Conservation (phyloP, 1,140 invertebrate species). For the Lepidurus couesii region DNA sequence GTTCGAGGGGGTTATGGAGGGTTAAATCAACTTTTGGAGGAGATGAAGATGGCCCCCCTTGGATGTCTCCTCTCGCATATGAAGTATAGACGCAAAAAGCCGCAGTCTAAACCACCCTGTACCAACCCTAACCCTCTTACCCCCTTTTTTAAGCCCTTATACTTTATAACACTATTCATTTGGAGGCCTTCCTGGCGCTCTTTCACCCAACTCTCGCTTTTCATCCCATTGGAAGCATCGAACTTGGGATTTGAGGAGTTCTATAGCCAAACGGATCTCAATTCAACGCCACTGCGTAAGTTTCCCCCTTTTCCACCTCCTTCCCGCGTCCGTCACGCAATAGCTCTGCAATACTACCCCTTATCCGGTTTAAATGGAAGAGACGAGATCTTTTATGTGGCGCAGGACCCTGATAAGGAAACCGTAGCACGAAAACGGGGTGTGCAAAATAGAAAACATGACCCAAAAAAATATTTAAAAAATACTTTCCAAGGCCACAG, state of each 20-base stretch:
- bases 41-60: not conserved
- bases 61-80: not conserved
- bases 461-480: not conserved
- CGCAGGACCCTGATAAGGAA: conserved; percentile 1
- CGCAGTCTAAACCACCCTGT: not conserved
- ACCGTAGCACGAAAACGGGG: not conserved
- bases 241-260: not conserved
- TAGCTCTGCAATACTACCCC: conserved; percentile 9
- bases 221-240: not conserved
- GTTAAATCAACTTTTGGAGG: conserved; percentile 1
- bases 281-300: not conserved
- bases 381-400: conserved; percentile 4
- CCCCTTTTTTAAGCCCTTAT: not conserved
- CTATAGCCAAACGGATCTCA: conserved; percentile 10
- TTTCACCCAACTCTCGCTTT: not conserved
- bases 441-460: not conserved
- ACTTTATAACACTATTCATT: not conserved
- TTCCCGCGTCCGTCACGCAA: conserved; percentile 10
- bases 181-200: not conserved
- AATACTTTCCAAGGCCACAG: not conserved
- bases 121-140: not conserved
- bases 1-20: not conserved
- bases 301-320: not conserved
- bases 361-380: conserved; percentile 15
- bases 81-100: not conserved